phyloP scores from a whole-genome alignment of 2,888 invertebrate species.

The Meiosimyza platycephala region DNA sequence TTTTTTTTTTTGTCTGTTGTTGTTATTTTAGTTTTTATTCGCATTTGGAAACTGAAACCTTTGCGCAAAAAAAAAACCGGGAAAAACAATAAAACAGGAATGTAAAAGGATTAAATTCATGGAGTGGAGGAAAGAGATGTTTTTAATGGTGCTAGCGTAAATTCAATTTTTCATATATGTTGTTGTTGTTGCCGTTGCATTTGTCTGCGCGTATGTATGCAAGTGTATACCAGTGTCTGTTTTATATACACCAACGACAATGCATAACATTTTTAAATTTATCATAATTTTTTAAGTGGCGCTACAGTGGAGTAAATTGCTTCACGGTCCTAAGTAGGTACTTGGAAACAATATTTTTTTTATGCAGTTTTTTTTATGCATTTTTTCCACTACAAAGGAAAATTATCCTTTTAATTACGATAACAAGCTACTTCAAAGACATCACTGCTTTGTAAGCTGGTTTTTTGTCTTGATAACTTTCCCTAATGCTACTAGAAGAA shows the following conservation, averaged over 20 bases:
- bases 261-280: conserved; percentile 15
- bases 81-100: neutral
- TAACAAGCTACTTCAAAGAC: too few species aligned
- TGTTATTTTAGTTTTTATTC: conserved; percentile 15
- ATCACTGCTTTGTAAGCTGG: too few species aligned
- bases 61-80: neutral
- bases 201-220: neutral
- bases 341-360: too few species aligned
- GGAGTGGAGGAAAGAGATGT: neutral
- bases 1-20: neutral
- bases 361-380: too few species aligned
- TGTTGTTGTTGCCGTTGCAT: conserved; percentile 1
- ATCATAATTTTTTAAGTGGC: conserved; percentile 28
- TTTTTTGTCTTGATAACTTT: too few species aligned
- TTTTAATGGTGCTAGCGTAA: too few species aligned
- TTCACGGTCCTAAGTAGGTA: too few species aligned
- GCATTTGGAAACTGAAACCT: conserved; percentile 29
- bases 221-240: neutral
- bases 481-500: too few species aligned
- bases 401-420: too few species aligned
- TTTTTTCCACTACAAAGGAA: too few species aligned
- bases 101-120: neutral
- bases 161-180: neutral
- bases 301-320: neutral
- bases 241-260: neutral